phyloP scores from a whole-genome alignment of 2,797 vertebrate genomes.

The Characodon lateralis region DNA sequence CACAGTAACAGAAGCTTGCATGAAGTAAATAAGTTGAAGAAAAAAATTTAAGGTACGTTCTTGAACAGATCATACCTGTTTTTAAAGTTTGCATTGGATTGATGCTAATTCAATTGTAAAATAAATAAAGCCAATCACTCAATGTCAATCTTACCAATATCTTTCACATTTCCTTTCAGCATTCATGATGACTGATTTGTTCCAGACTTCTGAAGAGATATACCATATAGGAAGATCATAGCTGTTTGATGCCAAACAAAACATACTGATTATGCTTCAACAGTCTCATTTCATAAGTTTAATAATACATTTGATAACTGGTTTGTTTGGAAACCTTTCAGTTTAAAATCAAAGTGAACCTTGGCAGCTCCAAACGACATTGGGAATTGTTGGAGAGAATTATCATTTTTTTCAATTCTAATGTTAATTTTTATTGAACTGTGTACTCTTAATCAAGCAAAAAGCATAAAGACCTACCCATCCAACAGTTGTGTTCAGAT shows the following conservation, averaged over 20 bases:
- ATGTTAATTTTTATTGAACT: background rate
- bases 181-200: background rate
- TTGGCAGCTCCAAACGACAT: background rate
- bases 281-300: background rate
- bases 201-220: background rate
- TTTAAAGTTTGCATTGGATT: background rate
- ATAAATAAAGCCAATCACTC: background rate
- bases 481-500: background rate
- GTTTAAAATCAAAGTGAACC: background rate
- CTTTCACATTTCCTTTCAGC: background rate
- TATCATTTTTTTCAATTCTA: background rate
- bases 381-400: background rate
- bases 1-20: background rate
- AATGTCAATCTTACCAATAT: background rate
- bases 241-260: background rate
- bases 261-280: background rate
- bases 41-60: background rate
- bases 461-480: no score
- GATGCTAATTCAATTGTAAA: background rate
- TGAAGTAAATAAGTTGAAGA: background rate
- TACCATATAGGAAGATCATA: background rate
- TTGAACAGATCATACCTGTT: background rate
- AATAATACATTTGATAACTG: background rate
- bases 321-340: background rate
- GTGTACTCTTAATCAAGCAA: no score